Evolutionary conservation across 2,888 invertebrate genomes (phyloP), one percentile per base, ranked within the genome.

Genomic region (Cecidostiba fungosa): DNA sequence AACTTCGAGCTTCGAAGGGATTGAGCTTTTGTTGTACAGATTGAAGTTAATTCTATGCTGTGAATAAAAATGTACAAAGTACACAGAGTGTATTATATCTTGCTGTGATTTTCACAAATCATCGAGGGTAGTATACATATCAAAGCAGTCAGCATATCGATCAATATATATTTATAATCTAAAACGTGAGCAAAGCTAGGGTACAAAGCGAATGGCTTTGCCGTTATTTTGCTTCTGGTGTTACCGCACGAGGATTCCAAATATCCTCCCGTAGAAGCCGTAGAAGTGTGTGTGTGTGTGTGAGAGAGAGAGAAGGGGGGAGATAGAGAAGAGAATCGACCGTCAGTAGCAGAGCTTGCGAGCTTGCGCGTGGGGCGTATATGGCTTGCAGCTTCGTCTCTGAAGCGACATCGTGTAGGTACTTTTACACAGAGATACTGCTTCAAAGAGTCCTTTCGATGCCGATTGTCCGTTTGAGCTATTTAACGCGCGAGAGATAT

Each of bases 1-100:
- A 97, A 87, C 94, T 98, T 69, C 95, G 97, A 72, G 97, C 96
- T 26, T 94, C 94, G 77, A 95, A 94, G 89, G 86, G 89, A 72
- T 91, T 88, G 81, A 90, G 88, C 74, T 91, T 91, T 84, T 91
- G 90, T 43, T 92, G 91, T 82, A 89, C 87, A 5, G 91, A 92
- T 62, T 91, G 86, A 90, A 10, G 0, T 19, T 19, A n/a, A n/a
- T 3, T 16, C 10, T 47, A 47, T 14, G 23, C 23, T 47, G 26
- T 23, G 23, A 47, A 23, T 50, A 26, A 26, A 50, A 50, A 16
- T 50, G 39, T n/a, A 77, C 26, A 26, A 77, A 43, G 39, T 6
- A 39, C 39, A 1, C 1, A 4, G 32, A 32, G 4, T 32, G 32
- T 32, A 32, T 32, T 3, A 39, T n/a, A 39, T 39, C 39, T 39